These are phyloP conservation scores for Belgica antarctica DNA, from an alignment of 2,888 invertebrate genomes.

Conservation along the genomic window DNA sequence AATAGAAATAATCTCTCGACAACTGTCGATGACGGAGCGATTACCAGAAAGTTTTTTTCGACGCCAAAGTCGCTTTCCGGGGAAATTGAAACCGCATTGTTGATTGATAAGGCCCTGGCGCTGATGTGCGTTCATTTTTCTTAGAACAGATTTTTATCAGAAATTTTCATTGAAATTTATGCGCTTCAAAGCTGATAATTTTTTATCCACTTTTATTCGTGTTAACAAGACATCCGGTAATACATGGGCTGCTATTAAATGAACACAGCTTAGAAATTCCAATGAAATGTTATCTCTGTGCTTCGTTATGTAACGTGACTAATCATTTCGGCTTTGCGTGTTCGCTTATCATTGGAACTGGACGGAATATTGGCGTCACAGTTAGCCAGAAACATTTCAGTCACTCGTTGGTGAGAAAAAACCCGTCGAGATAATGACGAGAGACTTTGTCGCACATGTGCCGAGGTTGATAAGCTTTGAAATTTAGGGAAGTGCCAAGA, in stretches of 20 bases:
- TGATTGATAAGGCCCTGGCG: not conserved
- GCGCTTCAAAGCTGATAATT: no score
- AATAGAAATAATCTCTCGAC: no score
- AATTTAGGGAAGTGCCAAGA: not conserved
- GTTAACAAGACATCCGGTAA: no score
- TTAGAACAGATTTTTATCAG: not conserved
- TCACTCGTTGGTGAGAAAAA: not conserved
- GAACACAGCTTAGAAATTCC: not conserved
- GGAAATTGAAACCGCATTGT: not conserved
- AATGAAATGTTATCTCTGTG: not conserved
- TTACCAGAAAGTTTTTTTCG: not conserved
- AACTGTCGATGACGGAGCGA: not conserved
- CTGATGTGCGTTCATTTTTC: not conserved
- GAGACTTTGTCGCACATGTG: constrained; percentile 9
- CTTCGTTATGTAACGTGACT: constrained; percentile 4
- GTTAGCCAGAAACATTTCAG: not conserved
- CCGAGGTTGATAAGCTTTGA: constrained; percentile 11
- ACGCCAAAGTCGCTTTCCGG: no score
- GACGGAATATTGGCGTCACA: not conserved
- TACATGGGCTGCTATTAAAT: not conserved
- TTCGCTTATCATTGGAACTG: not conserved
- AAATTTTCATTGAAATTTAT: no score
- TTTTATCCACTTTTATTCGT: not conserved
- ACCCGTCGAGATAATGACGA: not conserved
- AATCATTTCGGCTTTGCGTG: not conserved